Conservation (phyloP, 2,113 vertebrate species). For the Geococcyx californianus region DNA sequence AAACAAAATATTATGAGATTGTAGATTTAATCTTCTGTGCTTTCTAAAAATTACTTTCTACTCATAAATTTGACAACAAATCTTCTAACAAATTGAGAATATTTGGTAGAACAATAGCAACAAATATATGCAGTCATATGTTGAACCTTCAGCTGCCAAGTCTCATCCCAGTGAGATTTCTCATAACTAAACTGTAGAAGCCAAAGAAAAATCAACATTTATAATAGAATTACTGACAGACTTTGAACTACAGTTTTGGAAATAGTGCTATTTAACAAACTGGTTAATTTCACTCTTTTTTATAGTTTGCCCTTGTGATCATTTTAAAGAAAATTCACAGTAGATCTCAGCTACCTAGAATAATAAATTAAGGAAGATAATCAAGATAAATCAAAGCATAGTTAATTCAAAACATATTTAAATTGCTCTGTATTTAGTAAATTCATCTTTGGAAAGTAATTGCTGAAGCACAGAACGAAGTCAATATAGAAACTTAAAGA, state of each 20-base stretch:
- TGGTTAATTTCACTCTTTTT: not conserved
- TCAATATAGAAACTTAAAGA: not conserved
- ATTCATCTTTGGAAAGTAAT: not conserved
- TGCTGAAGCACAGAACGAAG: not conserved
- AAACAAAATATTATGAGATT: not conserved
- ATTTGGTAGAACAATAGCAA: constrained; percentile 17
- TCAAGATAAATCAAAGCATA: not conserved
- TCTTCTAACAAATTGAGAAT: constrained; percentile 1
- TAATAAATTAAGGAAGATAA: not conserved
- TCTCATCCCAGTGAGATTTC: not conserved
- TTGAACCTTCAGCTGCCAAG: constrained; percentile 15
- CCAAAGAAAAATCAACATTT: constrained; percentile 32
- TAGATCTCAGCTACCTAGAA: not conserved
- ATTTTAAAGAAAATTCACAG: not conserved
- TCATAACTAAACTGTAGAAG: not conserved
- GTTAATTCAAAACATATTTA: not conserved
- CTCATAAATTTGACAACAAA: not conserved
- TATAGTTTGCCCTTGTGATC: not conserved
- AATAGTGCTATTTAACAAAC: constrained; percentile 6
- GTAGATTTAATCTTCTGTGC: not conserved
- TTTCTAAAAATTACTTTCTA: not conserved
- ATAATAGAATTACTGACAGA: constrained; percentile 40
- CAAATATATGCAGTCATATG: not conserved
- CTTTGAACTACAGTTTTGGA: not conserved
- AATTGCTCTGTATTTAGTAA: not conserved